Conservation (phyloP, 2,888 invertebrate species). For the Drosophila diplacantha region DNA sequence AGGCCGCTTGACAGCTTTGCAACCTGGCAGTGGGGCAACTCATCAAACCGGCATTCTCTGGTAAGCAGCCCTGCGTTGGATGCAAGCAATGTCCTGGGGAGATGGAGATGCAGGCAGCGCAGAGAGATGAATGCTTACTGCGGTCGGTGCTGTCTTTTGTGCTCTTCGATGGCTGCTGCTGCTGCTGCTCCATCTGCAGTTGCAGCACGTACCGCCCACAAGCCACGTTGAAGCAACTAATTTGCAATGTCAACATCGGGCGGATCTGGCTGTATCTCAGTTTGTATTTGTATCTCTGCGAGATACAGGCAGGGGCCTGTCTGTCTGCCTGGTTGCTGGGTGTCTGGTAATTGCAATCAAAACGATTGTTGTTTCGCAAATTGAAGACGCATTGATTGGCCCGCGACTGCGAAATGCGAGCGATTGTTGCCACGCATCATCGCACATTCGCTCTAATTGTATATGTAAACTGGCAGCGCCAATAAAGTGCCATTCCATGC, state of each 20-base stretch:
- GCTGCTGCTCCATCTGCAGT: constrained; percentile 54
- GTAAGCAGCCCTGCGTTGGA: constrained; percentile 8
- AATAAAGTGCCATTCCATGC: constrained; percentile 1
- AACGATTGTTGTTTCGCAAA: constrained; percentile 59
- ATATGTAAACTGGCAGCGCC: constrained; percentile 17
- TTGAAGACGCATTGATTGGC: constrained; percentile 49
- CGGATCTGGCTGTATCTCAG: constrained; percentile 15
- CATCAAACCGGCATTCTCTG: constrained; percentile 26
- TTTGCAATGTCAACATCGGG: constrained; percentile 26
- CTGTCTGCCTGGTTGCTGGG: not conserved
- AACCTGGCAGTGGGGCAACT: constrained; percentile 10
- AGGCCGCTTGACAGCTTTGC: not conserved
- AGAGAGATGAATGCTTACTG: constrained; percentile 23
- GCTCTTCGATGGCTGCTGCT: constrained; percentile 12
- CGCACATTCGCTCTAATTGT: constrained; percentile 25
- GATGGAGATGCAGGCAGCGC: constrained; percentile 6
- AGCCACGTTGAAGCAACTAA: constrained; percentile 28
- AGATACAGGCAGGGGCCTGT: too few species aligned
- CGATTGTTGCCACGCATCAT: constrained; percentile 27
- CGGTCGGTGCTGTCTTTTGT: constrained; percentile 40
- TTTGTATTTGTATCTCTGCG: constrained; percentile 9
- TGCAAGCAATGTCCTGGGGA: constrained; percentile 22
- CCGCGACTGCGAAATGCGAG: constrained; percentile 16
- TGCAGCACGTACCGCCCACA: constrained; percentile 53
- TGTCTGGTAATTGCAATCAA: constrained; percentile 64